Conservation (phyloP, 2,113 vertebrate species). For the Hippopotamus amphibius region DNA sequence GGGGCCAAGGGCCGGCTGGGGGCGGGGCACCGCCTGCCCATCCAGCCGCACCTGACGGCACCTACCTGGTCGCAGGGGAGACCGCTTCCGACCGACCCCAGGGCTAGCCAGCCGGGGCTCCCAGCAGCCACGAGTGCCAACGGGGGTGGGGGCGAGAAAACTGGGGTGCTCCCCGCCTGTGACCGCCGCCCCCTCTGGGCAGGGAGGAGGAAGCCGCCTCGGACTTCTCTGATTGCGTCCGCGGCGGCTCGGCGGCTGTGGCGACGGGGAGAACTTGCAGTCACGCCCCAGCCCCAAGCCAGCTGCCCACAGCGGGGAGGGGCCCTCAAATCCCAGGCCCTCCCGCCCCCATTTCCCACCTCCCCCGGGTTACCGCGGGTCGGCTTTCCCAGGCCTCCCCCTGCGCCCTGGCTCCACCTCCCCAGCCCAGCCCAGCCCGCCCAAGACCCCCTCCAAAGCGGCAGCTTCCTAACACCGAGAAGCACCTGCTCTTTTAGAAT, state of each 20-base stretch:
- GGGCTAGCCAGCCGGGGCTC: background rate
- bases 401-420: background rate
- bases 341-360: background rate
- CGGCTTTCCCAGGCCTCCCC: background rate
- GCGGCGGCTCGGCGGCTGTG: background rate
- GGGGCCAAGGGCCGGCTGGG: background rate
- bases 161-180: constrained; percentile 42
- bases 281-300: constrained; percentile 67
- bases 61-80: constrained; percentile 73
- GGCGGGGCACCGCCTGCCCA: background rate
- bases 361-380: background rate
- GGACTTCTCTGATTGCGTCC: constrained; percentile 76
- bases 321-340: constrained; percentile 41
- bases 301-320: constrained; percentile 63
- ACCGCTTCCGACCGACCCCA: background rate
- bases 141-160: background rate
- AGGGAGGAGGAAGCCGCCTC: constrained; percentile 69
- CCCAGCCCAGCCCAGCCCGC: background rate
- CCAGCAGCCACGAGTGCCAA: background rate
- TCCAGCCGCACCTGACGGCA: background rate
- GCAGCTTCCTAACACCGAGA: background rate
- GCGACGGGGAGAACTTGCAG: constrained; percentile 38
- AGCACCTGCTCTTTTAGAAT: background rate
- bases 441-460: background rate
- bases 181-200: constrained; percentile 55